Percentiles rank a stretch among this genome's conserved stretches.
Evolutionary conservation across 2,113 vertebrate genomes (phyloP).

Genomic region (Anser brachyrhynchus): DNA sequence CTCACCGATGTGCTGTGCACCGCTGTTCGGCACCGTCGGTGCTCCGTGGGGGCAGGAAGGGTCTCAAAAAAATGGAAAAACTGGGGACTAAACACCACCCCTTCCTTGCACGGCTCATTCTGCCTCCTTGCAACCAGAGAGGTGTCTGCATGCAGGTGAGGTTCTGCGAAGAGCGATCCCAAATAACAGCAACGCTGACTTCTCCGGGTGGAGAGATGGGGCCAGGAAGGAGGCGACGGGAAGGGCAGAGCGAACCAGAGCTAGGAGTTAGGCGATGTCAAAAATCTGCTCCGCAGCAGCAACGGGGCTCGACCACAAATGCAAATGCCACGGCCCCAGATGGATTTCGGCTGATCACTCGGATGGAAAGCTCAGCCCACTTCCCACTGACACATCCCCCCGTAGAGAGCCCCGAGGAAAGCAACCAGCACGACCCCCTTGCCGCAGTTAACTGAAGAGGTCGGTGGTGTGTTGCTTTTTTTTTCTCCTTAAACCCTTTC

Average conservation of each 20-base stretch:
- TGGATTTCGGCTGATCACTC: neutral
- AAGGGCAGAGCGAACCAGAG: neutral
- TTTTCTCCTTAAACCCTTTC: neutral
- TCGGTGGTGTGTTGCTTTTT: neutral
- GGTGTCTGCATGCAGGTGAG: neutral
- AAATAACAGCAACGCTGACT: neutral
- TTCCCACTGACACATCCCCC: neutral
- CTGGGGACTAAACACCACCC: neutral
- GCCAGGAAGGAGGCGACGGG: neutral
- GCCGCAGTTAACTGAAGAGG: neutral
- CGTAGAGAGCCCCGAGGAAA: neutral
- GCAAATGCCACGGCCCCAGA: neutral
- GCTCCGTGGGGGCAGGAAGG: neutral
- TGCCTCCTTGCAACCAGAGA: neutral
- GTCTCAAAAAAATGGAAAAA: neutral
- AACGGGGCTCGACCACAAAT: neutral
- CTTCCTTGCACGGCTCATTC: neutral
- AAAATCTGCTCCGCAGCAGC: neutral
- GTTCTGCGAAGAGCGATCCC: neutral
- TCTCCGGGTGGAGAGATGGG: neutral
- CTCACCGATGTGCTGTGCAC: fast-evolving
- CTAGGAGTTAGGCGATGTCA: neutral
- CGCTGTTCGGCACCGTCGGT: fast-evolving
- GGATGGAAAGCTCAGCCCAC: neutral
- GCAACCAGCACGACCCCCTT: neutral